Evolutionary conservation across 2,797 vertebrate species (phyloP).

Genomic region (Arnoldichthys spilopterus): DNA sequence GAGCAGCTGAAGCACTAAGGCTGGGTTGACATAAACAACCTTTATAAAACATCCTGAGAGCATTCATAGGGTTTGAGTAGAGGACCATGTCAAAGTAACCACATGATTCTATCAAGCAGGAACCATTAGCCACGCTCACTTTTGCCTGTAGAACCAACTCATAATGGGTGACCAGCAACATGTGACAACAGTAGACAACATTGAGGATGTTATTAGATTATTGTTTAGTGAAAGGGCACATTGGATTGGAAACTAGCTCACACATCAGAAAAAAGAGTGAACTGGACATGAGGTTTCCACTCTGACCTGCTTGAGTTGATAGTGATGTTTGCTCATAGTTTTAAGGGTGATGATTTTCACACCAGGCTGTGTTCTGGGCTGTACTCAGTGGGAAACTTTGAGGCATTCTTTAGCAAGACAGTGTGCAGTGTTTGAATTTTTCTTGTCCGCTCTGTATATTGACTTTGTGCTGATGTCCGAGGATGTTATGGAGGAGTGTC

Average conservation of each 20-base stretch:
- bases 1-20: background rate
- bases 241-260: background rate
- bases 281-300: constrained; percentile 11
- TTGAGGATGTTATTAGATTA: background rate
- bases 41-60: background rate
- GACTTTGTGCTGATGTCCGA: background rate
- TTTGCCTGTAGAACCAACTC: background rate
- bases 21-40: background rate
- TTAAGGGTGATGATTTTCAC: constrained; percentile 41
- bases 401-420: background rate
- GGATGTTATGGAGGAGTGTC: background rate
- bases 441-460: constrained; percentile 8
- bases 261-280: constrained; percentile 14
- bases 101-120: background rate
- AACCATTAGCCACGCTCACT: background rate
- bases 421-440: background rate
- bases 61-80: background rate
- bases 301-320: background rate
- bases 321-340: constrained; percentile 22
- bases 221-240: background rate
- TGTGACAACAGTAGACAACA: background rate
- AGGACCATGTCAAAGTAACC: background rate
- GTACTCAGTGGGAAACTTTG: background rate
- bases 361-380: constrained; percentile 17
- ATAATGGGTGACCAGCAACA: background rate